These are phyloP conservation scores for Dendrocopos noguchii DNA, from an alignment of 2,113 vertebrate species.

Conservation along the genomic window DNA sequence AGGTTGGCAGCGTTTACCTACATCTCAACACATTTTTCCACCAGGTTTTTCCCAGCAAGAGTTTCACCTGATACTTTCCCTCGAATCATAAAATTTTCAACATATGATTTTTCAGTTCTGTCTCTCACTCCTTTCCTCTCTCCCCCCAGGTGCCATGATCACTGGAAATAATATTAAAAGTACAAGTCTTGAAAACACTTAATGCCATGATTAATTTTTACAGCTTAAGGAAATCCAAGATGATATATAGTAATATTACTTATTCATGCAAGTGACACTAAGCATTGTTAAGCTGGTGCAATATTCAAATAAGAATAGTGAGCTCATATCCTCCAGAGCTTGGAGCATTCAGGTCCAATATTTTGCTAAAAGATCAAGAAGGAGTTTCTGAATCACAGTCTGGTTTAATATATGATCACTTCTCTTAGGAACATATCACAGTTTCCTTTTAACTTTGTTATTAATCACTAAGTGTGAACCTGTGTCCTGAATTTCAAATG, in stretches of 20 bases:
- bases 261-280: constrained; percentile 14
- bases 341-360: background rate
- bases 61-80: constrained; percentile 31
- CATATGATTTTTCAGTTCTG: constrained; percentile 51
- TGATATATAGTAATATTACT: constrained; percentile 46
- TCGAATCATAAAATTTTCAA: constrained; percentile 24
- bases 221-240: constrained; percentile 37
- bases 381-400: background rate
- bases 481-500: background rate
- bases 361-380: constrained; percentile 1
- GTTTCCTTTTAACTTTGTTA: background rate
- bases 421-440: background rate
- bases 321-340: background rate
- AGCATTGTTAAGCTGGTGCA: constrained; percentile 18
- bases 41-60: background rate
- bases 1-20: constrained; percentile 51
- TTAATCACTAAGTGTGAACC: background rate
- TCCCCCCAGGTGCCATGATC: background rate
- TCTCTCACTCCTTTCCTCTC: background rate
- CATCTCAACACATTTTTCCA: constrained; percentile 60
- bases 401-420: background rate
- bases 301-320: constrained; percentile 7
- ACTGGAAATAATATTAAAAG: constrained; percentile 63
- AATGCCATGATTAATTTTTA: constrained; percentile 46
- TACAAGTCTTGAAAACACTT: constrained; percentile 52